Evolutionary conservation across 2,888 invertebrate species (phyloP).

Genomic region (Drosophila bunnanda): DNA sequence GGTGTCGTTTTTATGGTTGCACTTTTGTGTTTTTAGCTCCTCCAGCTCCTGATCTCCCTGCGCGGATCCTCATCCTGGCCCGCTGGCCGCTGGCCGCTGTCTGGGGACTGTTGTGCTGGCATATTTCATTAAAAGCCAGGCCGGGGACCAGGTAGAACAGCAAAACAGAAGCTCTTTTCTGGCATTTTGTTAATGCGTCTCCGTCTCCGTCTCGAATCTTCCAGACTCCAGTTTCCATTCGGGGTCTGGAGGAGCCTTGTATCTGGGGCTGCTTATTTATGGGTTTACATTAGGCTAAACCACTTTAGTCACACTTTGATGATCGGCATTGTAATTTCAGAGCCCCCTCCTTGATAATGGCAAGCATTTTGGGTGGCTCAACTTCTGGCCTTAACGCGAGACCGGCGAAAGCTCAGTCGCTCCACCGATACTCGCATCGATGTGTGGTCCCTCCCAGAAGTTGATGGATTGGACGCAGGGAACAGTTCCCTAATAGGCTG

Average conservation of each 20-base stretch:
- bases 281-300: conserved; percentile 84
- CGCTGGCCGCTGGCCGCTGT: conserved; percentile 14
- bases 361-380: conserved; percentile 71
- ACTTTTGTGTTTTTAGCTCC: conserved; percentile 72
- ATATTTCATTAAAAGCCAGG: conserved; percentile 77
- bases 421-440: conserved; percentile 13
- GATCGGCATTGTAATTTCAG: conserved; percentile 70
- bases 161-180: conserved; percentile 83
- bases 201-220: conserved; percentile 39
- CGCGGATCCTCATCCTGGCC: conserved; percentile 20
- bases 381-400: conserved; percentile 26
- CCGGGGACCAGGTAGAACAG: conserved; percentile 40
- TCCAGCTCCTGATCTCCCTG: conserved; percentile 37
- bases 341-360: conserved; percentile 57
- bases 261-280: conserved; percentile 77
- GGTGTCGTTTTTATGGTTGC: conserved; percentile 82
- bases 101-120: conserved; percentile 57
- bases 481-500: conserved; percentile 47
- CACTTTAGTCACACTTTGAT: conserved; percentile 84
- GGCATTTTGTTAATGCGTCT: conserved; percentile 80
- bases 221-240: conserved; percentile 8
- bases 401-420: conserved; percentile 43
- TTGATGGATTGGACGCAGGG: conserved; percentile 66
- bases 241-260: conserved; percentile 28
- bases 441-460: conserved; percentile 61